A percentile compares a stretch with the other conserved stretches of the same genome.
Conservation (phyloP, 30 jellyfish, hydroid and myxozoan species). For the Haliclystus octoradiatus region DNA sequence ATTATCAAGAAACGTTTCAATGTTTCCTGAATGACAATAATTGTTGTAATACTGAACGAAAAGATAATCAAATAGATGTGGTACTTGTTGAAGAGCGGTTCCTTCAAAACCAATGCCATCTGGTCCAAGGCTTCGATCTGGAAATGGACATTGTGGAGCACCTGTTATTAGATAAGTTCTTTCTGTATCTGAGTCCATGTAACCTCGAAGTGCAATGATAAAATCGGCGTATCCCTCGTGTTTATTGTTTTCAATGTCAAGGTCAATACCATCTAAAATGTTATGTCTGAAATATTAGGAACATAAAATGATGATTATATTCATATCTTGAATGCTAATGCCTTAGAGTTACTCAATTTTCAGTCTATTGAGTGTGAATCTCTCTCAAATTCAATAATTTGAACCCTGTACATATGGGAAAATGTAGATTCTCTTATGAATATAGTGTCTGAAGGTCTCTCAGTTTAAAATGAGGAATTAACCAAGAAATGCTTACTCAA, state of each 20-base stretch:
- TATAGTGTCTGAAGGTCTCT: too few relatives aligned
- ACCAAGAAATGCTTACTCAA: too few relatives aligned
- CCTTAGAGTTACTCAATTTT: too few relatives aligned
- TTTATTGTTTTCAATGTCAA: conserved; percentile 86
- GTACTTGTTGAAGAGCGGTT: conserved; percentile 84
- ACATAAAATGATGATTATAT: too few relatives aligned
- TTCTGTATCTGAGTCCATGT: conserved; percentile 47
- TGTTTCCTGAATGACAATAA: conserved; percentile 96
- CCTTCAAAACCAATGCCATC: too few relatives aligned
- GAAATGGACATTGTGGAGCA: conserved; percentile 98
- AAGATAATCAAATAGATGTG: conserved; percentile 71
- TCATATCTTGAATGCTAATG: too few relatives aligned
- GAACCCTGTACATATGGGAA: too few relatives aligned
- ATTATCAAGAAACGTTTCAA: conserved; percentile 63
- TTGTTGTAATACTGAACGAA: conserved; percentile 91
- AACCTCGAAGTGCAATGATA: conserved; percentile 54
- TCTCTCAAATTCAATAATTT: too few relatives aligned
- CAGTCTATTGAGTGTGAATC: too few relatives aligned
- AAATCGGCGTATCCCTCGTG: conserved; percentile 71
- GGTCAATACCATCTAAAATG: conserved; percentile 82
- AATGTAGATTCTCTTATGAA: too few relatives aligned
- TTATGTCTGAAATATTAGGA: too few relatives aligned
- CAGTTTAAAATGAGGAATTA: too few relatives aligned
- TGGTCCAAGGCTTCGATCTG: conserved; percentile 92
- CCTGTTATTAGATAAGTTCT: conserved; percentile 79